Conservation (phyloP, 2,888 invertebrate genomes). For the Acleris laterana region DNA sequence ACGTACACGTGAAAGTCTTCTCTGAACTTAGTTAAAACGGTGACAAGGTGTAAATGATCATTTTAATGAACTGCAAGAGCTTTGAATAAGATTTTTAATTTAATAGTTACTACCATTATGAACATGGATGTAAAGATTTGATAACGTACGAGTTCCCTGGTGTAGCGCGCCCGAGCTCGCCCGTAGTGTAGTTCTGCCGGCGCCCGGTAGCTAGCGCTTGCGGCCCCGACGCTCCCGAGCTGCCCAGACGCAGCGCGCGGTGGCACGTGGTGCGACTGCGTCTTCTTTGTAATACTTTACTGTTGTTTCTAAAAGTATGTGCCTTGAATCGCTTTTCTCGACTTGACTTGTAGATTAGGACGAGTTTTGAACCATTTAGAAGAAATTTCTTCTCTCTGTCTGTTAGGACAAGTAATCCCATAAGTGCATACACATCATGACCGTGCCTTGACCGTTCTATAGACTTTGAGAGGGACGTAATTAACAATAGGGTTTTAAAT, state of each 20-base stretch:
- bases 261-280: slow-evolving; percentile 60
- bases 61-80: slow-evolving; percentile 71
- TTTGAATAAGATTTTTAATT: slow-evolving; percentile 68
- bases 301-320: slow-evolving; percentile 84
- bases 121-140: slow-evolving; percentile 42
- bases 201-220: slow-evolving; percentile 70
- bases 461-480: slow-evolving; percentile 84
- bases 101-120: slow-evolving; percentile 52
- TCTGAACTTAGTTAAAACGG: slow-evolving; percentile 55
- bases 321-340: slow-evolving; percentile 83
- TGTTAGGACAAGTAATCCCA: slow-evolving; percentile 76
- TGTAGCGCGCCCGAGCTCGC: slow-evolving; percentile 49
- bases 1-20: slow-evolving; percentile 41
- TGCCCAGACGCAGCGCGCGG: slow-evolving; percentile 51
- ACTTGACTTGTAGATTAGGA: slow-evolving; percentile 80
- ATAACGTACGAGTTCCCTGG: slow-evolving; percentile 46
- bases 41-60: slow-evolving; percentile 69
- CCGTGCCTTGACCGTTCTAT: slow-evolving; percentile 84
- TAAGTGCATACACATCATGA: slow-evolving; percentile 84
- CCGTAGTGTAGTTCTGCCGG: slow-evolving; percentile 42
- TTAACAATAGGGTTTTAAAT: slow-evolving; percentile 81
- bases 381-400: slow-evolving; percentile 79
- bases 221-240: slow-evolving; percentile 70
- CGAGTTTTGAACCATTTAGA: slow-evolving; percentile 82
- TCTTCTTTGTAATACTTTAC: slow-evolving; percentile 68